Percentiles rank a stretch among this genome's conserved stretches.
These are phyloP conservation scores for Vannuccia rotundouncinata DNA, from an alignment of 2,888 invertebrate species.

Conservation along the genomic window DNA sequence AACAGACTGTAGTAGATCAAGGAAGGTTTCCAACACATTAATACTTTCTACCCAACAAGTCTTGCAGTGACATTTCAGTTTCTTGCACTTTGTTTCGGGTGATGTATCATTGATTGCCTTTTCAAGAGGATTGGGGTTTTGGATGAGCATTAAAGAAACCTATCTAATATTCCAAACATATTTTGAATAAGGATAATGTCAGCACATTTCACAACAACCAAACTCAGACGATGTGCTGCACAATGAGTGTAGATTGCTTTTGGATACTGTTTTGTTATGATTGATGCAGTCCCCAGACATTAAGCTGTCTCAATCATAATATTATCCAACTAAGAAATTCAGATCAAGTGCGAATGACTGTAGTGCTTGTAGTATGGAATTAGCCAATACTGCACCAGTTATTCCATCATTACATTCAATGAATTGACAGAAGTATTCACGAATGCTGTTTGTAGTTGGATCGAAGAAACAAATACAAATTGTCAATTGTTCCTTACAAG, in stretches of 20 bases:
- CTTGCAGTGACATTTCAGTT: constrained; percentile 2
- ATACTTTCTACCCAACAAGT: constrained; percentile 21
- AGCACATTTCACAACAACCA: constrained; percentile 18
- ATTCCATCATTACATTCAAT: constrained; percentile 15
- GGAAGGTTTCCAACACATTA: constrained; percentile 15
- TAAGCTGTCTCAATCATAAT: constrained; percentile 1
- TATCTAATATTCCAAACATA: constrained; percentile 17
- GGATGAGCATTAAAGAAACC: constrained; percentile 13
- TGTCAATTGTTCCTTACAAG: constrained; percentile 11
- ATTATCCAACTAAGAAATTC: constrained; percentile 5
- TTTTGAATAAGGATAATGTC: constrained; percentile 12
- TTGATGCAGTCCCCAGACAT: constrained; percentile 21
- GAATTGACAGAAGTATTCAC: neutral
- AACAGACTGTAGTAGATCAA: neutral
- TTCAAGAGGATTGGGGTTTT: neutral
- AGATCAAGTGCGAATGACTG: neutral
- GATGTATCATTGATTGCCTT: neutral
- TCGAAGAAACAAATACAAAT: constrained; percentile 1
- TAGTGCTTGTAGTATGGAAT: neutral
- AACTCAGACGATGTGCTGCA: constrained; percentile 5
- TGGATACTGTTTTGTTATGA: neutral
- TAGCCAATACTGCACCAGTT: constrained; percentile 10
- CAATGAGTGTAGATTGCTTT: constrained; percentile 27
- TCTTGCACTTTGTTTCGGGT: neutral
- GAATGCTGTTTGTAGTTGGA: neutral